Conservation (phyloP, 2,888 invertebrate genomes). For the Noctua fimbriata region DNA sequence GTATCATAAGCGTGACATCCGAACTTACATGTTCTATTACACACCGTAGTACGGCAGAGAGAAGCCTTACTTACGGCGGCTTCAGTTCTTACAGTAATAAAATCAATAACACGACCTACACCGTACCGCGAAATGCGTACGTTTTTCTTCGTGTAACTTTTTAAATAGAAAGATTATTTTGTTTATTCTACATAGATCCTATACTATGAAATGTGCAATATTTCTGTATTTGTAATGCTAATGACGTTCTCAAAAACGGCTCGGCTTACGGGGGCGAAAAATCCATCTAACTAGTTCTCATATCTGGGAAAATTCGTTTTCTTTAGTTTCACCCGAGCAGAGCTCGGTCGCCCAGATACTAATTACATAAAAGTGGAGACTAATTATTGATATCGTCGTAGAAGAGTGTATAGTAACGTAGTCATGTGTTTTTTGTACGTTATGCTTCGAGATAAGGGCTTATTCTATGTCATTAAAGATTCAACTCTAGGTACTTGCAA, state of each 20-base stretch:
- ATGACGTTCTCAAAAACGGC: not conserved
- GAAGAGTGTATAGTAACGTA: not conserved
- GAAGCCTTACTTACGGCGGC: constrained; percentile 52
- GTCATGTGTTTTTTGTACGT: not conserved
- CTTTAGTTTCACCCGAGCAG: not conserved
- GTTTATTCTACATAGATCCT: not conserved
- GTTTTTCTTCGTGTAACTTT: constrained; percentile 8
- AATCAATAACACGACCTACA: constrained; percentile 58
- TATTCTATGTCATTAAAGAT: not conserved
- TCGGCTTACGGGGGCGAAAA: not conserved
- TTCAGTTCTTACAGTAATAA: constrained; percentile 26
- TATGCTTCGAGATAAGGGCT: not conserved
- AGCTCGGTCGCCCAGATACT: too few relatives aligned
- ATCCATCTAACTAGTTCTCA: not conserved
- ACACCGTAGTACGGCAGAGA: not conserved
- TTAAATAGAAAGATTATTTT: not conserved
- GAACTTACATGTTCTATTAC: constrained; percentile 16
- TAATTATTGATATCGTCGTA: not conserved
- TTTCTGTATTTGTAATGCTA: not conserved
- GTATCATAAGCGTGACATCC: not conserved
- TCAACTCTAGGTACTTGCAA: not conserved
- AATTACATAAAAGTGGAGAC: not conserved
- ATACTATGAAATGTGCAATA: not conserved
- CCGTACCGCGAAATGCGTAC: constrained; percentile 25
- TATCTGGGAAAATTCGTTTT: not conserved